phyloP scores from a whole-genome alignment of 2,888 invertebrate genomes.

The Cordilura impudica region DNA sequence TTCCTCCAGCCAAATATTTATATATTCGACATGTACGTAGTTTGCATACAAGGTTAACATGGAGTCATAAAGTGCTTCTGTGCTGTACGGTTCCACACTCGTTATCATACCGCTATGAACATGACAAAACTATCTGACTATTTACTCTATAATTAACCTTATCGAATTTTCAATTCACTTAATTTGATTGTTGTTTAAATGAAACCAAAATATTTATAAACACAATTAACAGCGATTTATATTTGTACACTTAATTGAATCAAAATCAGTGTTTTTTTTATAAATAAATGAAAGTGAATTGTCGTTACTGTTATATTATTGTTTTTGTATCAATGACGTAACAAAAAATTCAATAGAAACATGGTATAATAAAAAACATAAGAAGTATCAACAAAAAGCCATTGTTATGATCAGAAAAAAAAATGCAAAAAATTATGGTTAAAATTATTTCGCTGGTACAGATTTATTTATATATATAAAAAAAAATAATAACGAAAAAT shows the following conservation, averaged over 20 bases:
- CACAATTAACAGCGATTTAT: not conserved
- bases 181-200: not conserved
- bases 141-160: too few species aligned
- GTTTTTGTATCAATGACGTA: conserved; percentile 9
- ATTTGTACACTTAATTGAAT: not conserved
- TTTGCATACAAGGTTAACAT: too few species aligned
- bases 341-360: conserved; percentile 31
- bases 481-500: not conserved
- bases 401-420: conserved; percentile 38
- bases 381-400: conserved; percentile 12
- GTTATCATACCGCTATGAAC: too few species aligned
- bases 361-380: not conserved
- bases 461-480: conserved; percentile 27
- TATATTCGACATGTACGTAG: too few species aligned
- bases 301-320: conserved; percentile 14
- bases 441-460: conserved; percentile 7
- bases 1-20: too few species aligned
- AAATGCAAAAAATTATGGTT: conserved; percentile 25
- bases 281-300: conserved; percentile 37
- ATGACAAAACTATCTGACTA: too few species aligned
- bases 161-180: not conserved
- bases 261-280: conserved; percentile 1
- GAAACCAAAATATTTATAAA: not conserved
- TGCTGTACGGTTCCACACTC: too few species aligned
- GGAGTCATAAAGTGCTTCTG: too few species aligned